Evolutionary conservation across 2,797 vertebrate genomes (phyloP).

Genomic region (Agapornis canus): DNA sequence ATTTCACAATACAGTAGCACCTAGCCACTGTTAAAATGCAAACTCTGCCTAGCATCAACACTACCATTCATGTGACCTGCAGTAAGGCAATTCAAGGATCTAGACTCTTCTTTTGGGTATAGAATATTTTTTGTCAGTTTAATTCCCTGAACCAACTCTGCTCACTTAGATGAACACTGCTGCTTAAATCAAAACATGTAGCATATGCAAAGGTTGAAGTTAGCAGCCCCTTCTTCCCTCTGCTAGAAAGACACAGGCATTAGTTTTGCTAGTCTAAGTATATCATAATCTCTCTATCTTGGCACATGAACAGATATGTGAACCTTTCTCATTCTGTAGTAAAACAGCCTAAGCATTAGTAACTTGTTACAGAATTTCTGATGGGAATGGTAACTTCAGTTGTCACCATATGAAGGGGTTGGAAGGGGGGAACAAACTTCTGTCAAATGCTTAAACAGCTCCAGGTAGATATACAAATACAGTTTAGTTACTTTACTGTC

Average conservation of each 20-base stretch:
- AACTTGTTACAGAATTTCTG: background rate
- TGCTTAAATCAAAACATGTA: background rate
- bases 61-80: background rate
- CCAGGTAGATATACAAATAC: background rate
- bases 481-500: background rate
- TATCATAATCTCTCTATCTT: background rate
- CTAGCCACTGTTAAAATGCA: background rate
- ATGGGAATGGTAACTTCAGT: background rate
- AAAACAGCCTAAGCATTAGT: background rate
- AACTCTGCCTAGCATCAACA: background rate
- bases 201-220: background rate
- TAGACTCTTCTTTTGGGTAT: background rate
- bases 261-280: background rate
- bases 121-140: background rate
- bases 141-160: background rate
- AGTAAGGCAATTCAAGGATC: background rate
- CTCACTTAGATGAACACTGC: background rate
- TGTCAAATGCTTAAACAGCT: background rate
- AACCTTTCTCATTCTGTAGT: background rate
- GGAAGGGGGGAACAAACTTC: background rate
- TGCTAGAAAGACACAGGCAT: background rate
- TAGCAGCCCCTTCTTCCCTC: background rate
- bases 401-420: background rate
- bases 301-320: background rate
- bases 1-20: background rate